Conservation (phyloP, 1,140 invertebrate species). For the Elysia chlorotica region DNA sequence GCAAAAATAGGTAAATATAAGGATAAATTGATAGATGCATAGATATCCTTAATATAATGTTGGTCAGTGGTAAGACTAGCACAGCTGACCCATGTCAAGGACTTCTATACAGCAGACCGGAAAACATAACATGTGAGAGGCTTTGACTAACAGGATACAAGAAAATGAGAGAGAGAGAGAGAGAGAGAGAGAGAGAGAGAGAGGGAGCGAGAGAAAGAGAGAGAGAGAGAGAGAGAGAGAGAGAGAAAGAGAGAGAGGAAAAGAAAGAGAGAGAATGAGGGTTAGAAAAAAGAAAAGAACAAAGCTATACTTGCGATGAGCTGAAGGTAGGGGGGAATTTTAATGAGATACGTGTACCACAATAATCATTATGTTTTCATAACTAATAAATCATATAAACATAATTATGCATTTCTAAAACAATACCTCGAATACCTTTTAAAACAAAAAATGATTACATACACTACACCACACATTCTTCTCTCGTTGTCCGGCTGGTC, state of each 20-base stretch:
- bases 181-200: not conserved
- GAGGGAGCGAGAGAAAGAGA: not conserved
- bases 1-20: not conserved
- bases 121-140: not conserved
- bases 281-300: not conserved
- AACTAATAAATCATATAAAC: too few species aligned
- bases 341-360: not conserved
- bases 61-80: not conserved
- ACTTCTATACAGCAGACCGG: not conserved
- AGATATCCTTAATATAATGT: too few species aligned
- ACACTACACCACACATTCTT: too few species aligned
- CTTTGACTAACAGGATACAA: not conserved
- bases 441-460: too few species aligned
- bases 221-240: constrained; percentile 4
- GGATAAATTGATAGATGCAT: not conserved
- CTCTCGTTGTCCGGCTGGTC: too few species aligned
- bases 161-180: not conserved
- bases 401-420: too few species aligned
- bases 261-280: not conserved
- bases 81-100: not conserved
- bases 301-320: not conserved
- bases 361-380: not conserved
- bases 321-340: not conserved
- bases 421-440: too few species aligned
- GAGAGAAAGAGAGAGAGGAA: not conserved